Conservation (phyloP, 2,113 vertebrate species). For the rabbit (Oryctolagus cuniculus) region mOryCun1.1 NC_091438.1:27272001-27272500, state of each 20-base stretch:
- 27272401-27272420: background rate
- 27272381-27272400: slow-evolving; percentile 20
- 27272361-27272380: background rate
- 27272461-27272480: no score
- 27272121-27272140: slow-evolving; percentile 6
- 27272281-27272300: background rate
- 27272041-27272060: slow-evolving; percentile 29
- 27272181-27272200: background rate
- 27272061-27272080: slow-evolving; percentile 24
- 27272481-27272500: no score
- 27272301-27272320: background rate
- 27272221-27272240: background rate
- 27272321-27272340: background rate
- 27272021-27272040: background rate
- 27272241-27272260: background rate
- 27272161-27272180: background rate
- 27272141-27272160: slow-evolving; percentile 34
- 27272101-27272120: background rate
- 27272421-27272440: background rate
- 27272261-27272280: background rate
- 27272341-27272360: background rate
- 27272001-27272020: background rate
- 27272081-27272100: background rate
- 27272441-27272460: no score
- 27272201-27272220: background rate